Evolutionary conservation across 2,113 vertebrate genomes (phyloP).

Genomic region (Malaclemys terrapin): DNA sequence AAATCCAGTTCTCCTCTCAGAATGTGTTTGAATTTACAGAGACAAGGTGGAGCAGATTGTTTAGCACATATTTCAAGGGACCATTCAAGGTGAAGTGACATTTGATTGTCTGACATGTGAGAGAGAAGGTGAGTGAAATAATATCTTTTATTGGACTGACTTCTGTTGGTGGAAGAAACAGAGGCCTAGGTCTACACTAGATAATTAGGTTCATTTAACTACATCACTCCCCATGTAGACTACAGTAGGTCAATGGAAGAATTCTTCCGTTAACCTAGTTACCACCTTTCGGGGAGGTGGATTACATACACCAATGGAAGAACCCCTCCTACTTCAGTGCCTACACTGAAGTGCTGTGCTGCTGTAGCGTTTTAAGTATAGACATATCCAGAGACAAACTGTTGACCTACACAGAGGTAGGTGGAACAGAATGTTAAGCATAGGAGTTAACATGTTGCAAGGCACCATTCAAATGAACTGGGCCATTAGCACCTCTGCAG

Average conservation of each 20-base stretch:
- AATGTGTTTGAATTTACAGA: background rate
- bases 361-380: background rate
- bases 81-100: background rate
- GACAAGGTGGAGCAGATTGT: background rate
- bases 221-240: background rate
- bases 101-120: background rate
- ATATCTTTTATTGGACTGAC: background rate
- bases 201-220: background rate
- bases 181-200: background rate
- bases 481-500: background rate
- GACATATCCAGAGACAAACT: background rate
- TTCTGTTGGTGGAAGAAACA: background rate
- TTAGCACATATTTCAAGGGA: background rate
- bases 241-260: background rate
- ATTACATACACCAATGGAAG: background rate
- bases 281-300: background rate
- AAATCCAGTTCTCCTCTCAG: background rate
- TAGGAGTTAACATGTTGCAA: background rate
- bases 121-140: fast-evolving
- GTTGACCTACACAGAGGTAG: background rate
- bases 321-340: background rate
- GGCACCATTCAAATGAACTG: background rate
- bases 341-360: background rate
- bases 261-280: background rate
- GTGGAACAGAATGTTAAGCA: background rate